phyloP scores from a whole-genome alignment of 2,888 invertebrate genomes.

The Callyntrura sp. region DNA sequence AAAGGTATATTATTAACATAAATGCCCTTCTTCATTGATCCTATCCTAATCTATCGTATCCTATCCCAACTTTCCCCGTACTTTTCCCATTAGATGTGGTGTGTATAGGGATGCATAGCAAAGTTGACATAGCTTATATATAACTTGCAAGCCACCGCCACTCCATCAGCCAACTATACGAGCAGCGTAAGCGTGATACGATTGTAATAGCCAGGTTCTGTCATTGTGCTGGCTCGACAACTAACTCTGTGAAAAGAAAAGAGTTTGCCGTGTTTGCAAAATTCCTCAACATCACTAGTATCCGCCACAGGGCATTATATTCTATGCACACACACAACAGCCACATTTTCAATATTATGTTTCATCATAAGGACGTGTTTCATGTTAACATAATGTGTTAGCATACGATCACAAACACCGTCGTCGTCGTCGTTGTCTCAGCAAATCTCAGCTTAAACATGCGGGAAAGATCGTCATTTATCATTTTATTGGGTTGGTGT shows the following conservation, averaged over 20 bases:
- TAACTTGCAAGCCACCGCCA: too few relatives aligned
- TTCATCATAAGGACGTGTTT: neutral
- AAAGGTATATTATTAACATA: conserved; percentile 50
- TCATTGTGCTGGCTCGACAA: conserved; percentile 58
- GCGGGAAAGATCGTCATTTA: too few relatives aligned
- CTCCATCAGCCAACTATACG: too few relatives aligned
- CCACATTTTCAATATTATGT: neutral
- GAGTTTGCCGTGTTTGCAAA: conserved; percentile 66
- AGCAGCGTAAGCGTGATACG: too few relatives aligned
- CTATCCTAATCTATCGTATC: neutral
- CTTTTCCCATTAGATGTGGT: neutral
- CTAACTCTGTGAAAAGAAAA: conserved; percentile 18
- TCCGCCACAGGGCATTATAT: conserved; percentile 41
- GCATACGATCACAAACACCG: too few relatives aligned
- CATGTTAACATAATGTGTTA: too few relatives aligned
- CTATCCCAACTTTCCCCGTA: neutral
- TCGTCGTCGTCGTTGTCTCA: too few relatives aligned
- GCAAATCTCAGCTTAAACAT: too few relatives aligned
- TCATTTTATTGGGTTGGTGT: too few relatives aligned
- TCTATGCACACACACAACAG: neutral
- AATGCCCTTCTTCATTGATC: conserved; percentile 41
- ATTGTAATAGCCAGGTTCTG: neutral
- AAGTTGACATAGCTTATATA: neutral
- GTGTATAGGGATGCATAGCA: neutral
- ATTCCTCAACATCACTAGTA: neutral